Evolutionary conservation across 2,888 invertebrate species (phyloP).

Genomic region (Odiellus spinosus): DNA sequence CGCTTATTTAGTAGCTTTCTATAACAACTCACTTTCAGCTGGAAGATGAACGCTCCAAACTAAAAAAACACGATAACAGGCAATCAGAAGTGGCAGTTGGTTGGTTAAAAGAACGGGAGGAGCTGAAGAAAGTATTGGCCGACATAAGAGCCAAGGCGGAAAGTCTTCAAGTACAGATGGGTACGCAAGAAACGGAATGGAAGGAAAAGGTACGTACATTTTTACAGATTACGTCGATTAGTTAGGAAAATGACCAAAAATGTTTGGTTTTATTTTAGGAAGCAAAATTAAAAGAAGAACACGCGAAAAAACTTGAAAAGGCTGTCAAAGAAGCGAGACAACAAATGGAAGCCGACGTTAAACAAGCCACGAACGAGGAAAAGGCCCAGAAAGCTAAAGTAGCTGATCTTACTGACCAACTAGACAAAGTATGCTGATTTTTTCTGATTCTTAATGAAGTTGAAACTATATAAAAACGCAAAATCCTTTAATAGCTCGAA

Average conservation of each 20-base stretch:
- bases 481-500: constrained; percentile 31
- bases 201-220: constrained; percentile 12
- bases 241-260: too few relatives aligned
- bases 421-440: constrained; percentile 32
- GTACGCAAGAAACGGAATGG: constrained; percentile 12
- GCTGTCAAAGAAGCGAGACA: constrained; percentile 39
- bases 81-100: constrained; percentile 25
- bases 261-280: constrained; percentile 9
- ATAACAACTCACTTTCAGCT: constrained; percentile 16
- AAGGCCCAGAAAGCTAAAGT: constrained; percentile 29
- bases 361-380: constrained; percentile 21
- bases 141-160: constrained; percentile 20
- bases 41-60: constrained; percentile 22
- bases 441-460: too few relatives aligned
- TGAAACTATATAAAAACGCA: too few relatives aligned
- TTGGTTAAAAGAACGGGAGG: constrained; percentile 25
- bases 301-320: constrained; percentile 36
- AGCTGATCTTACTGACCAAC: constrained; percentile 25
- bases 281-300: constrained; percentile 17
- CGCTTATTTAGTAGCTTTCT: background rate
- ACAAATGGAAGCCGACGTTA: constrained; percentile 21
- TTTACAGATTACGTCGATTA: too few relatives aligned
- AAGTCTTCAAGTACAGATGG: constrained; percentile 11
- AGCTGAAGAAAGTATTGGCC: constrained; percentile 22
- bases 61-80: constrained; percentile 22